Percentiles rank a stretch among this genome's conserved stretches.
phyloP scores from a whole-genome alignment of 2,113 vertebrate genomes.

The Menura novaehollandiae region DNA sequence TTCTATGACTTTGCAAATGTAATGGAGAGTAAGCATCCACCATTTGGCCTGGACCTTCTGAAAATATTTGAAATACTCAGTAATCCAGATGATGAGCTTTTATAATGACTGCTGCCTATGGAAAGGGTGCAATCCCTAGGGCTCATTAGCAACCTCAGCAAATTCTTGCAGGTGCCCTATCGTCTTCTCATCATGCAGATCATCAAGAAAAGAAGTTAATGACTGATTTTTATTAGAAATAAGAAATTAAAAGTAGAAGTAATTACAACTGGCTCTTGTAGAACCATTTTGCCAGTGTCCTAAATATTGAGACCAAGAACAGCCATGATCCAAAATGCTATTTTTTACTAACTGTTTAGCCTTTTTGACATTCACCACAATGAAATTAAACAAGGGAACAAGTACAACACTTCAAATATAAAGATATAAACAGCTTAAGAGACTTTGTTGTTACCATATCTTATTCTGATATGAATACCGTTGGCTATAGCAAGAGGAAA shows the following conservation, averaged over 20 bases:
- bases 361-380: not conserved
- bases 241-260: not conserved
- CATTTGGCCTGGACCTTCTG: not conserved
- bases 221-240: not conserved
- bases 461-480: not conserved
- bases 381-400: not conserved
- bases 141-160: not conserved
- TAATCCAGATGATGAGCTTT: not conserved
- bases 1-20: not conserved
- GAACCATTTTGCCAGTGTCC: not conserved
- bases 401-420: not conserved
- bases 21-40: not conserved
- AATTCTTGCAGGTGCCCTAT: not conserved
- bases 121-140: not conserved
- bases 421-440: not conserved
- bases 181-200: not conserved
- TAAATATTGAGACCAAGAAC: not conserved
- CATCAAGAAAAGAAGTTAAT: not conserved
- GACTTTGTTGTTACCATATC: not conserved
- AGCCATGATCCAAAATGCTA: not conserved
- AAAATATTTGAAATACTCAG: not conserved
- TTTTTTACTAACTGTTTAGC: not conserved
- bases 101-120: not conserved
- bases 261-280: not conserved
- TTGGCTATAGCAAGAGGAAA: not conserved